Conservation (phyloP, 2,888 invertebrate genomes). For the Oegoconia quadripuncta region DNA sequence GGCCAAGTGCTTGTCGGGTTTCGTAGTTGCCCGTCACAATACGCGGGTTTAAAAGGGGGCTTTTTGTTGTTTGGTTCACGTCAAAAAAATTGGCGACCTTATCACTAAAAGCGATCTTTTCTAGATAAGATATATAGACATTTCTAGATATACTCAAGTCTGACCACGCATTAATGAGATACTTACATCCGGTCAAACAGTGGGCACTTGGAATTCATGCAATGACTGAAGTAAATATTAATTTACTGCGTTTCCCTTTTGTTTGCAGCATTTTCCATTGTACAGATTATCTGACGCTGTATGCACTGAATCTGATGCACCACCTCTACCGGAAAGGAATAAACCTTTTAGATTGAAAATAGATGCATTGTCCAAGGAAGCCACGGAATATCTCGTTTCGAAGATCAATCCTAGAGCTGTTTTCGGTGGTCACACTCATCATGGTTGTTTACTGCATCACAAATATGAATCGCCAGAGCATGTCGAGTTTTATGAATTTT, state of each 20-base stretch:
- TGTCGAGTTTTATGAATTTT: conserved; percentile 83
- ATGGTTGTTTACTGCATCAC: conserved; percentile 86
- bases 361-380: conserved; percentile 92
- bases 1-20: no score
- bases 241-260: background rate
- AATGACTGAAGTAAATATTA: background rate
- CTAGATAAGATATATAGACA: no score
- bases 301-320: conserved; percentile 90
- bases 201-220: background rate
- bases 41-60: no score
- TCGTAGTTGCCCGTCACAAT: no score
- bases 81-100: no score
- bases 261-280: conserved; percentile 94
- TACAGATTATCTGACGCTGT: conserved; percentile 90
- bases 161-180: no score
- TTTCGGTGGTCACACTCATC: conserved; percentile 95
- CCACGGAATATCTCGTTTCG: conserved; percentile 82
- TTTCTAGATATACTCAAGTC: no score
- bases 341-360: conserved; percentile 87
- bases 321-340: conserved; percentile 83
- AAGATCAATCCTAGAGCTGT: conserved; percentile 86
- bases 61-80: no score
- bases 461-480: conserved; percentile 31
- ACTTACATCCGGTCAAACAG: background rate
- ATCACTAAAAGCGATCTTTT: no score